phyloP scores from a whole-genome alignment of 2,888 invertebrate species.

The Eumerus sabulonum region DNA sequence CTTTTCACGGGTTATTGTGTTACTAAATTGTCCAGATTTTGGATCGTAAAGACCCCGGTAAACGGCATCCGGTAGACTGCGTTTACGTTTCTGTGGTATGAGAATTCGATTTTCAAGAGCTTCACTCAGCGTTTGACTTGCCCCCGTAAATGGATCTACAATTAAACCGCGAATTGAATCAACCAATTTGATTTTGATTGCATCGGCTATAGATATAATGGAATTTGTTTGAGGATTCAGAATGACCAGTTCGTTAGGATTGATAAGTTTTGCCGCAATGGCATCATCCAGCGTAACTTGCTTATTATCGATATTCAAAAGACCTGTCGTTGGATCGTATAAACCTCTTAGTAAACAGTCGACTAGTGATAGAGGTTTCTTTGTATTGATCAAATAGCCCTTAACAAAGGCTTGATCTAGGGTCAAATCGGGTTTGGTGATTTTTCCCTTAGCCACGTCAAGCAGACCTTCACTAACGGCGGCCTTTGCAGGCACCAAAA shows the following conservation, averaged over 20 bases:
- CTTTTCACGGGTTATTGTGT: constrained; percentile 88
- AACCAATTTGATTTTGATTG: constrained; percentile 87
- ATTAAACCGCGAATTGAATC: constrained; percentile 90
- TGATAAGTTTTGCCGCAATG: constrained; percentile 86
- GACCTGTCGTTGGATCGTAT: constrained; percentile 87
- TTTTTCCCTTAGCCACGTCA: constrained; percentile 84
- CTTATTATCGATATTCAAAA: constrained; percentile 85
- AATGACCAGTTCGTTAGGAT: constrained; percentile 87
- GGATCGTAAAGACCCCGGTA: constrained; percentile 94
- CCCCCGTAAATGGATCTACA: constrained; percentile 86
- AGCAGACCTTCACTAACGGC: constrained; percentile 86
- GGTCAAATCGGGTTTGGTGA: constrained; percentile 85
- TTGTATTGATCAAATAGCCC: constrained; percentile 88
- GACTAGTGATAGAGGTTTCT: constrained; percentile 89
- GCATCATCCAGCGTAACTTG: constrained; percentile 87
- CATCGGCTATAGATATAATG: constrained; percentile 88
- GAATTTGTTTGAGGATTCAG: constrained; percentile 89
- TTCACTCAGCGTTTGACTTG: constrained; percentile 88
- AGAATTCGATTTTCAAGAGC: constrained; percentile 91
- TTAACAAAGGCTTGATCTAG: constrained; percentile 89
- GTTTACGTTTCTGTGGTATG: constrained; percentile 89
- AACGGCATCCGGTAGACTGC: constrained; percentile 93
- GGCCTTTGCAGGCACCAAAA: constrained; percentile 84
- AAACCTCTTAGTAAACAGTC: constrained; percentile 90
- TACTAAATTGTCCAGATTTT: constrained; percentile 89